A percentile compares a stretch with the other conserved stretches of the same genome.
Conservation (phyloP, 2,888 invertebrate species). For the Heliconius ethilla region DNA sequence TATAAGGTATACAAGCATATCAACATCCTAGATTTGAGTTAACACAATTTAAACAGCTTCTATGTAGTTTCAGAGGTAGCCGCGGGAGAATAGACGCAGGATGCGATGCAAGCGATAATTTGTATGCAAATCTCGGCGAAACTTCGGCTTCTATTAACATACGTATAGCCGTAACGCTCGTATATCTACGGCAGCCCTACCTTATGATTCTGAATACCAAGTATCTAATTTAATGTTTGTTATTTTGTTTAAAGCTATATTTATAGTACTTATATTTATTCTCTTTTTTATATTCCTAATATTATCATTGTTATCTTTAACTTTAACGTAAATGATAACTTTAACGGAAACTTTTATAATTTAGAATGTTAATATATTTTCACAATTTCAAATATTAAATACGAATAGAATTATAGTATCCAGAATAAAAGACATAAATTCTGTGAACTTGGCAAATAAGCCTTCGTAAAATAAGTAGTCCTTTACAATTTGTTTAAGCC, state of each 20-base stretch:
- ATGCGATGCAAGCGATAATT: slow-evolving; percentile 45
- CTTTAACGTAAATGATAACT: background rate
- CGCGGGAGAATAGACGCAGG: slow-evolving; percentile 41
- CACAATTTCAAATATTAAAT: background rate
- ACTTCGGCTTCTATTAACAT: slow-evolving; percentile 47
- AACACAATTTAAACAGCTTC: slow-evolving; percentile 34
- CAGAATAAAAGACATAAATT: background rate
- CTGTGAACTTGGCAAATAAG: background rate
- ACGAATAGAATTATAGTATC: background rate
- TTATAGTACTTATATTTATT: background rate
- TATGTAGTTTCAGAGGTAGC: slow-evolving; percentile 30
- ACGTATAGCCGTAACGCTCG: slow-evolving; percentile 46
- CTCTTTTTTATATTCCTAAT: background rate
- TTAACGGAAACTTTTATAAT: too few species aligned
- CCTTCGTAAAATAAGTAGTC: slow-evolving; percentile 6
- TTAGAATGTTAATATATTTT: background rate
- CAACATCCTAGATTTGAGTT: slow-evolving; percentile 27
- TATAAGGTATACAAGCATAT: background rate
- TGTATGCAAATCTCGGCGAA: slow-evolving; percentile 47
- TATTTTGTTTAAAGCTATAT: slow-evolving; percentile 18
- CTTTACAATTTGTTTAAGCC: slow-evolving; percentile 4
- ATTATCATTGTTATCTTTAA: too few species aligned
- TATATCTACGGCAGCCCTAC: slow-evolving; percentile 36
- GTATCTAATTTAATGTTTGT: slow-evolving; percentile 25
- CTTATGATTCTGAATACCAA: slow-evolving; percentile 34